Evolutionary conservation across 2,797 vertebrate species (phyloP).

Genomic region (Coranthus polyacanthus): DNA sequence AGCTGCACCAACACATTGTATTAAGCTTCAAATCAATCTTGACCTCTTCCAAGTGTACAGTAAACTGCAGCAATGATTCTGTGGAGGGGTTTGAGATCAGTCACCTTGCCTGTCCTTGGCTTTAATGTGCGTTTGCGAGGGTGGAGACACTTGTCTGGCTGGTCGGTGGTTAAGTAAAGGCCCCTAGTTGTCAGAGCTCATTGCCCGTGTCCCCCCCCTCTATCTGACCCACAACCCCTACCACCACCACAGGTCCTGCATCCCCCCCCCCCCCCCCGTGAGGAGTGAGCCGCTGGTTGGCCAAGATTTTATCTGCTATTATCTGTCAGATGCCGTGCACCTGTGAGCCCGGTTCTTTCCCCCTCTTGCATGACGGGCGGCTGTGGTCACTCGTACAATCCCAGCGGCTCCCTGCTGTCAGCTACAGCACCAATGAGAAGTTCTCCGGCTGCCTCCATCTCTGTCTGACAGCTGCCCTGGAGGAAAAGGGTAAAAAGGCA

Average conservation of each 20-base stretch:
- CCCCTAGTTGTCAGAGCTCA: conserved; percentile 61
- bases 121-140: conserved; percentile 18
- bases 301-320: conserved; percentile 76
- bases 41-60: conserved; percentile 57
- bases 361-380: conserved; percentile 61
- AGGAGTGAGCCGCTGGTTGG: conserved; percentile 51
- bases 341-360: conserved; percentile 61
- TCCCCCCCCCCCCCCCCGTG: conserved; percentile 23
- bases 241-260: conserved; percentile 19
- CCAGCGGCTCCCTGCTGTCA: conserved; percentile 75
- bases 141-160: conserved; percentile 39
- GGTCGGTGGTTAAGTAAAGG: conserved; percentile 61
- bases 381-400: conserved; percentile 68
- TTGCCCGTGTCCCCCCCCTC: conserved; percentile 31
- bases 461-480: conserved; percentile 74
- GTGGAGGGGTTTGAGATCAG: conserved; percentile 58
- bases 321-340: conserved; percentile 79
- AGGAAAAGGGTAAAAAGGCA: conserved; percentile 60
- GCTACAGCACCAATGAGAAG: conserved; percentile 56
- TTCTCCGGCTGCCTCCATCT: conserved; percentile 65
- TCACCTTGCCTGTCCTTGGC: conserved; percentile 73
- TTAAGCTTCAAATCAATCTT: conserved; percentile 63
- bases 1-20: conserved; percentile 44
- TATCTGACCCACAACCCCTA: conserved; percentile 39
- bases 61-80: conserved; percentile 58